Base-by-base conservation (phyloP, 2,797 vertebrate genomes). In the Gymnocypris eckloni region DNA sequence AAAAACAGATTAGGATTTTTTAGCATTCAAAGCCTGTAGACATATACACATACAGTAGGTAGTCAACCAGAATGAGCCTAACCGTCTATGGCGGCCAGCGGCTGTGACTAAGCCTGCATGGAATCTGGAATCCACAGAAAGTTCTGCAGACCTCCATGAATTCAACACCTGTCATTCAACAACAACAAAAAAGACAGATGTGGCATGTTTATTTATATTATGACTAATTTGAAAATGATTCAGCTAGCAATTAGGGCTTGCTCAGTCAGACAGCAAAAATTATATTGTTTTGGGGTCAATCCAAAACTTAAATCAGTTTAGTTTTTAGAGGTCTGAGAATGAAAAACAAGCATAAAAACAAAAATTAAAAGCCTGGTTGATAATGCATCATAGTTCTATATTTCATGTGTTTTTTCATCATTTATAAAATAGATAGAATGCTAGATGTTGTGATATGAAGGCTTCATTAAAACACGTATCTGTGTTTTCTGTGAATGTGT, bases 91-190 rank as follows among this genome's bases (percentile, higher is more conserved):
- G 67, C 72, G 72, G 25, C 82, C 82, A 52, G 61, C 12, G 64
- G 72, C 75, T 69, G 67, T 84, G 75, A 79, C 61, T 84, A 84
- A 79, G 64, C 66, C 50, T 79, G 50, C 52, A 48, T 71, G 39
- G 66, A 69, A 77, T 84, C 22, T 79, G 75, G 22, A 33, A 56
- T 76, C 28, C 71, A 69, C n/a, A 50, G 50, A 82, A 71, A 54
- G 25, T n/a, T 73, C 28, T 75, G 18, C 56, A 75, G 81, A 83
- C 56, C 56, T 75, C 54, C 72, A 78, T 56, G 75, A 84, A 56
- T 82, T 59, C 67, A 71, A 71, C 33, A 82, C 37, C 77, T 79
- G 50, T 82, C 66, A 70, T 71, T 82, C 66, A 71, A 8, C 28
- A 70, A 28, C 33, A 33, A 33, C 33, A 33, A 4, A 76, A 52